Evolutionary conservation across 2,113 vertebrate genomes (phyloP).

Genomic region (Illadopsis cleaveri): DNA sequence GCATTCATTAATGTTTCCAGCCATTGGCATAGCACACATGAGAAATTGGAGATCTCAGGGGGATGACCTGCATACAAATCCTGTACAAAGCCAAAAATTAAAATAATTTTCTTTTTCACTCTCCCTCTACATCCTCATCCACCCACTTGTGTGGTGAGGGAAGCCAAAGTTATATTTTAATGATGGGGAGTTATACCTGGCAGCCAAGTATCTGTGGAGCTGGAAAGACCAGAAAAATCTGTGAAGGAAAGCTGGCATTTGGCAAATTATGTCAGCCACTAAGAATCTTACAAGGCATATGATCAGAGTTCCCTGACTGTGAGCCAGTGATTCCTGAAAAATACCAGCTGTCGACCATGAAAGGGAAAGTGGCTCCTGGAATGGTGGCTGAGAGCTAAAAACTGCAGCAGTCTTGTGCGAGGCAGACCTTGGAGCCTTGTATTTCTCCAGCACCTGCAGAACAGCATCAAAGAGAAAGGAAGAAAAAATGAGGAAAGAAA

Average conservation of each 20-base stretch:
- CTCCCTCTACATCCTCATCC: background rate
- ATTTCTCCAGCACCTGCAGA: conserved; percentile 50
- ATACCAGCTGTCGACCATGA: conserved; percentile 57
- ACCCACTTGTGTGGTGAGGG: background rate
- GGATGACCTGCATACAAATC: background rate
- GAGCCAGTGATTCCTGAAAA: conserved; percentile 41
- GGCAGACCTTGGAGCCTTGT: background rate
- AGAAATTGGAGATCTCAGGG: background rate
- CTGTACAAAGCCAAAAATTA: background rate
- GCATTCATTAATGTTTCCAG: background rate
- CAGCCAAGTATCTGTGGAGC: background rate
- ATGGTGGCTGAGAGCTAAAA: conserved; percentile 41
- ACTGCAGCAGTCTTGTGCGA: background rate
- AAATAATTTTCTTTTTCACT: background rate
- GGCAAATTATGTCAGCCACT: conserved; percentile 47
- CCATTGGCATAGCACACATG: background rate
- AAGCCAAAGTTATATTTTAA: background rate
- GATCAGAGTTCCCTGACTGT: conserved; percentile 46
- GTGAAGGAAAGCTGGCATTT: conserved; percentile 39
- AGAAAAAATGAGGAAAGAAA: background rate
- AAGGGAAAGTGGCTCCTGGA: conserved; percentile 43
- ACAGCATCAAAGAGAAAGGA: conserved; percentile 38
- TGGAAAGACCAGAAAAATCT: conserved; percentile 12
- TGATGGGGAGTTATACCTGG: background rate
- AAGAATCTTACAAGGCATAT: conserved; percentile 44